A percentile compares a stretch with the other conserved stretches of the same genome.
Evolutionary conservation across 2,113 vertebrate genomes (phyloP).

Genomic region (Athene noctua): DNA sequence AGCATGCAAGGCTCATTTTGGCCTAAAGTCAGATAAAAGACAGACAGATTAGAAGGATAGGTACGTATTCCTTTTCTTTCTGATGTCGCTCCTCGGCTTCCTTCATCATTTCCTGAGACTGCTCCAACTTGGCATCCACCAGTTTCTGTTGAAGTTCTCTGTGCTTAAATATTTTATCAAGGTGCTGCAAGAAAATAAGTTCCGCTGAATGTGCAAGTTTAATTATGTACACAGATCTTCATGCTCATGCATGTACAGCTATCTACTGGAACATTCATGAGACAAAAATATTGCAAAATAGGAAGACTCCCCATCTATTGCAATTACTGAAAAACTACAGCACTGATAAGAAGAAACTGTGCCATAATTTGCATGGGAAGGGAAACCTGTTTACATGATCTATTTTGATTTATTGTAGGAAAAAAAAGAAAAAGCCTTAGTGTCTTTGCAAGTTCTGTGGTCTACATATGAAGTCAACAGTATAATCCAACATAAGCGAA

Average conservation of each 20-base stretch:
- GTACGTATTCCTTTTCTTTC: conserved; percentile 96
- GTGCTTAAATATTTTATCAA: conserved; percentile 94
- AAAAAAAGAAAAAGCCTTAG: neutral
- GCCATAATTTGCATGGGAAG: neutral
- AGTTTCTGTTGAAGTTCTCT: conserved; percentile 93
- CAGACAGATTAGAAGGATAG: conserved; percentile 25
- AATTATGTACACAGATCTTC: neutral
- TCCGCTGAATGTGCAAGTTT: neutral
- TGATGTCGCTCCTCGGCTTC: conserved; percentile 87
- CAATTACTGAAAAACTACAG: neutral
- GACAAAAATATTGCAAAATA: neutral
- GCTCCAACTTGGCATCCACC: conserved; percentile 88
- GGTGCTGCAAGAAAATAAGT: conserved; percentile 76
- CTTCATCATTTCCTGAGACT: conserved; percentile 86
- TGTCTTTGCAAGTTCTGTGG: neutral
- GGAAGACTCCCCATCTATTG: neutral
- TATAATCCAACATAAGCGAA: neutral
- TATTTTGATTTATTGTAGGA: neutral
- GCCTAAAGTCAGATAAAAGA: neutral
- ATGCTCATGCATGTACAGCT: neutral
- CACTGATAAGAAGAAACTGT: neutral
- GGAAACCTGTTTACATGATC: neutral
- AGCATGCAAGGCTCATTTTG: neutral
- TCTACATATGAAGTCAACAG: neutral
- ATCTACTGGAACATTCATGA: neutral